A percentile compares a stretch with the other conserved stretches of the same genome.
Conservation (phyloP, 2,797 vertebrate species). For the Labeo calbasu region DNA sequence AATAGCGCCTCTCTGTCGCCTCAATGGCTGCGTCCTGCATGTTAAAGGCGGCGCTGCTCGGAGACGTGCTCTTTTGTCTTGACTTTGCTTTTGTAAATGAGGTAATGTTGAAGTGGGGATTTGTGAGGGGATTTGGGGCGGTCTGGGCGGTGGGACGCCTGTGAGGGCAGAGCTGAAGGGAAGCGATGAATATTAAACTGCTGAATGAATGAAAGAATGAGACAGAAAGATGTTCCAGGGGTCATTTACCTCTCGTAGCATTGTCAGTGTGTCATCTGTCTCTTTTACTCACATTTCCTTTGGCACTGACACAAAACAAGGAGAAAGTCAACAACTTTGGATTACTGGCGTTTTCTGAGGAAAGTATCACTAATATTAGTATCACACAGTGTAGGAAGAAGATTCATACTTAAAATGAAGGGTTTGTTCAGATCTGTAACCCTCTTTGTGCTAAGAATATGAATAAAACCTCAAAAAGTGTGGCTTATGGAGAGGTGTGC, state of each 20-base stretch:
- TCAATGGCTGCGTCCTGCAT: constrained; percentile 44
- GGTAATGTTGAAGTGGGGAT: constrained; percentile 53
- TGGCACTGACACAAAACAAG: background rate
- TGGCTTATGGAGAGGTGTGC: too few species aligned
- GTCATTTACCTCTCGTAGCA: constrained; percentile 36
- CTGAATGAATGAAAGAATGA: constrained; percentile 19
- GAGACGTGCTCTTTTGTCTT: constrained; percentile 53
- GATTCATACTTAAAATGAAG: background rate
- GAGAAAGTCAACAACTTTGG: constrained; percentile 12
- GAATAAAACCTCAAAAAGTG: background rate
- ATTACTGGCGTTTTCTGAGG: background rate
- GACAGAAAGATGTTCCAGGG: constrained; percentile 39
- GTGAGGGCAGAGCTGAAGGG: constrained; percentile 40
- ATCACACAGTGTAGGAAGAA: background rate
- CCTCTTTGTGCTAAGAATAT: background rate
- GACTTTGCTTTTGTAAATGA: constrained; percentile 54
- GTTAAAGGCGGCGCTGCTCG: constrained; percentile 48
- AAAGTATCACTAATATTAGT: background rate
- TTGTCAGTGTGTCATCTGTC: constrained; percentile 15
- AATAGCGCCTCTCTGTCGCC: constrained; percentile 39
- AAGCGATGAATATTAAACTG: constrained; percentile 53
- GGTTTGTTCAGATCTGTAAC: background rate
- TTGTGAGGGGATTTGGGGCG: constrained; percentile 50
- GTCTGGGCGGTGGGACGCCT: constrained; percentile 41
- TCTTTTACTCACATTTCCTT: constrained; percentile 5